Evolutionary conservation across 2,888 invertebrate species (phyloP).

Genomic region (Toxonevra muliebris): DNA sequence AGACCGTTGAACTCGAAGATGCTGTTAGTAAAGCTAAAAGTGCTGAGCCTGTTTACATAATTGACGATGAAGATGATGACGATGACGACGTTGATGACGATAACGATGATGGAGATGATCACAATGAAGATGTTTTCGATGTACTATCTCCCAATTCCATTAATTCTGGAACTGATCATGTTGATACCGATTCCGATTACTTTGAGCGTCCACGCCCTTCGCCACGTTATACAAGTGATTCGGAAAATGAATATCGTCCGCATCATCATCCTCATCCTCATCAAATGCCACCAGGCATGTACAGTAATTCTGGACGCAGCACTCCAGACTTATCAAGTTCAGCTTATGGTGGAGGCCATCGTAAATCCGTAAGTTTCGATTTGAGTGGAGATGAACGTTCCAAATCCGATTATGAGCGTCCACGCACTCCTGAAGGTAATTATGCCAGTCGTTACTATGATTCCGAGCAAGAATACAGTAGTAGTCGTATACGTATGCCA

Average conservation of each 20-base stretch:
- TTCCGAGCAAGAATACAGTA: conserved; percentile 60
- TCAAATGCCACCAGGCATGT: conserved; percentile 30
- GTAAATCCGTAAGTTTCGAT: conserved; percentile 65
- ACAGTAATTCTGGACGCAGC: conserved; percentile 57
- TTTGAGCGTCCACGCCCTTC: conserved; percentile 43
- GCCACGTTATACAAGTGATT: conserved; percentile 56
- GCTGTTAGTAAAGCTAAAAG: conserved; percentile 41
- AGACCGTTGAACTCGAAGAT: conserved; percentile 2
- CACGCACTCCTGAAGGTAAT: conserved; percentile 46
- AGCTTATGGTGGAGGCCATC: conserved; percentile 46
- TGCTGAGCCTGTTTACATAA: conserved; percentile 57
- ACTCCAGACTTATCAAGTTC: conserved; percentile 52
- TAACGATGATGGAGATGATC: conserved; percentile 43
- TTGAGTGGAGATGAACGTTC: conserved; percentile 63
- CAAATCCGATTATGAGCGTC: conserved; percentile 60
- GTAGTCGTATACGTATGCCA: conserved; percentile 44
- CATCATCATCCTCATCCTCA: conserved; percentile 40
- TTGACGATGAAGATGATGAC: conserved; percentile 54
- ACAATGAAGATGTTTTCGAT: conserved; percentile 36
- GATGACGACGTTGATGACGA: conserved; percentile 43
- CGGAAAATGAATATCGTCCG: conserved; percentile 57
- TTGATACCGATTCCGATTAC: conserved; percentile 55
- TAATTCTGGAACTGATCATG: conserved; percentile 41
- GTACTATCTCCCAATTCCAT: conserved; percentile 43
- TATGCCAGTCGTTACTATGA: conserved; percentile 54